Base-by-base conservation (phyloP, 2,888 invertebrate genomes). In the Pachycephus smyrnensis region DNA sequence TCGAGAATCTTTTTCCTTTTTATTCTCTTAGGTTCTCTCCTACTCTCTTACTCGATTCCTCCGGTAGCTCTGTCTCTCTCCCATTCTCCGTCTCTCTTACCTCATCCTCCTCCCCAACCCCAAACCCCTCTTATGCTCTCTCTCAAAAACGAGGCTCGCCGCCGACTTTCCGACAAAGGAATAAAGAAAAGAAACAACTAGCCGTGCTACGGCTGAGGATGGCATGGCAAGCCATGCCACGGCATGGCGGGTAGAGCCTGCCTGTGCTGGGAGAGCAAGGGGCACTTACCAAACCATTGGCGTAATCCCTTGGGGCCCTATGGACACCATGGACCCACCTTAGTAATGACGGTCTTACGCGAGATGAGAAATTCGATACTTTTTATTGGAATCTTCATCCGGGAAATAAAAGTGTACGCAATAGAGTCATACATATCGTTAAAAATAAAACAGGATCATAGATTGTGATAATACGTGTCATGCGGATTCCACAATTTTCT, bases 121-220 rank as follows among this genome's bases (percentile, higher is more conserved):
- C 75, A 12, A 37, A 68, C 55, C 69, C n/a, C 40, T 77, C 78
- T 80, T 81, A 82, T 82, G 78, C 77, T 76, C 81, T 82, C 86
- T 83, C 84, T 88, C 87, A 90, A 90, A 89, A 88, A 87, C 87
- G 88, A 90, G 89, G 89, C 89, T 89, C 88, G 89, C 88, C 89
- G 89, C 90, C 90, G 89, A 90, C 90, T 90, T 90, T 89, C 90
- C 90, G 90, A 90, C 90, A 90, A 90, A 90, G 90, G 90, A 90
- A 90, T 89, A 89, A 90, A 90, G 90, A 90, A 90, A 90, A 90
- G 90, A 90, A 90, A 90, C 89, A 89, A 90, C 90, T 89, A 89
- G 88, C 89, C 86, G 87, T 82, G 82, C 79, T 80, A 78, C 76
- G 81, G 82, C 82, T 82, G 82, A 82, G 83, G 84, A 85, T 83